Base-by-base conservation (phyloP, 2,797 vertebrate genomes). In the Schizopygopsis pylzovi region DNA sequence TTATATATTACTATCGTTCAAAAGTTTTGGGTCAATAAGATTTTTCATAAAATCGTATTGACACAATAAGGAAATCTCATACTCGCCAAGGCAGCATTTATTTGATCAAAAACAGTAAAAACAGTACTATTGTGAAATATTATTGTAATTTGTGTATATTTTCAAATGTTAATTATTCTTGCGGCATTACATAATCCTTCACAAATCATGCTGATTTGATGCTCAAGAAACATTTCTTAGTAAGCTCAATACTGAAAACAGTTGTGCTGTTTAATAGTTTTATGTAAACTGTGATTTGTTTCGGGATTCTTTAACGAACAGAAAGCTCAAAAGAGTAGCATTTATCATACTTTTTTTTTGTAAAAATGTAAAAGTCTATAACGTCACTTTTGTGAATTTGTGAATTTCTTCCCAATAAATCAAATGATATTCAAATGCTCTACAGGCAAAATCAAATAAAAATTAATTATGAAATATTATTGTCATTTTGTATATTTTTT, bases 371-470 rank as follows among this genome's bases (percentile, higher is more conserved):
- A 59, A 45, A 45, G 43, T 45, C 41, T 12, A 12, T 45, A 45
- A 9, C 3, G 54, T 59, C 20, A 59, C 20, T 59, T 59, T n/a
- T 59, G 22, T 59, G 54, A 59, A 59, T 33, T 33, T 33, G 28
- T 33, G 28, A 33, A 59, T 59, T 59, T n/a, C 3, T n/a, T 59
- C 22, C 56, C 3, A 59, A 59, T 59, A n/a, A 59, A 59, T 59
- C 56, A 59, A 59, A 59, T 59, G 8, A 90, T 99, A 99, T 49
- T 89, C 43, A 80, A 95, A 95, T 0, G 95, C 94, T 80, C 97
- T 98, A 90, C 8, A 77, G 47, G 79, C 9, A 75, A 54, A 12
- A 73, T 11, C 0, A 75, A 43, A 67, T 33, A 82, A 65, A 59
- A 77, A 33, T 65, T 3, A 65, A 28, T 56, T 56, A 8, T 56